Percentiles rank a stretch among this genome's conserved stretches.
Evolutionary conservation across 2,888 invertebrate genomes (phyloP).

Genomic region (Perdita meconis): DNA sequence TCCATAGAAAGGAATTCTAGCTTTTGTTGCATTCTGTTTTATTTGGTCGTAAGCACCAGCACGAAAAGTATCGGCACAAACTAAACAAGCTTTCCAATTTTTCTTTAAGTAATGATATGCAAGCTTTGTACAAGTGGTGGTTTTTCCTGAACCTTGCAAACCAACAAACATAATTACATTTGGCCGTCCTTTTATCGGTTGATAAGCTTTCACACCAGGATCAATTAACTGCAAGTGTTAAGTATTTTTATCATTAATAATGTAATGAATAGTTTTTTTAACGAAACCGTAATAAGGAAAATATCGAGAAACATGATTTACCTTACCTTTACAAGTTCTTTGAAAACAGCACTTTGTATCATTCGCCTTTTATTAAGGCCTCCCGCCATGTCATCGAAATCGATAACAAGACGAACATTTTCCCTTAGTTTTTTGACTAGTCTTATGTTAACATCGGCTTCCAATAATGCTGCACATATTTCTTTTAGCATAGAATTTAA

Average conservation of each 20-base stretch:
- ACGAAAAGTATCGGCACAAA: conserved; percentile 99
- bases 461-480: conserved; percentile 97
- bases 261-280: too few species aligned
- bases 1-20: conserved; percentile 99
- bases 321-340: conserved; percentile 96
- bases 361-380: conserved; percentile 99
- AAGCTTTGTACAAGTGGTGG: conserved; percentile 99
- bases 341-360: conserved; percentile 99
- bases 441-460: conserved; percentile 98
- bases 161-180: conserved; percentile 99
- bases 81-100: conserved; percentile 99
- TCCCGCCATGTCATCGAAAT: conserved; percentile 99
- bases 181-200: conserved; percentile 96
- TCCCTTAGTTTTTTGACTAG: conserved; percentile 97
- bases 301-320: background rate
- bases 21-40: conserved; percentile 99
- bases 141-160: conserved; percentile 99
- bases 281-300: too few species aligned
- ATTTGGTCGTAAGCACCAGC: conserved; percentile 99
- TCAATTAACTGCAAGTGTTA: conserved; percentile 87
- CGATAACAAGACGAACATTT: conserved; percentile 98
- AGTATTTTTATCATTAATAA: too few species aligned
- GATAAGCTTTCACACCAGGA: conserved; percentile 98
- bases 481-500: conserved; percentile 99
- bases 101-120: conserved; percentile 99